A percentile compares a stretch with the other conserved stretches of the same genome.
phyloP scores from a whole-genome alignment of 2,797 vertebrate genomes.

The Adrianichthys oophorus region DNA sequence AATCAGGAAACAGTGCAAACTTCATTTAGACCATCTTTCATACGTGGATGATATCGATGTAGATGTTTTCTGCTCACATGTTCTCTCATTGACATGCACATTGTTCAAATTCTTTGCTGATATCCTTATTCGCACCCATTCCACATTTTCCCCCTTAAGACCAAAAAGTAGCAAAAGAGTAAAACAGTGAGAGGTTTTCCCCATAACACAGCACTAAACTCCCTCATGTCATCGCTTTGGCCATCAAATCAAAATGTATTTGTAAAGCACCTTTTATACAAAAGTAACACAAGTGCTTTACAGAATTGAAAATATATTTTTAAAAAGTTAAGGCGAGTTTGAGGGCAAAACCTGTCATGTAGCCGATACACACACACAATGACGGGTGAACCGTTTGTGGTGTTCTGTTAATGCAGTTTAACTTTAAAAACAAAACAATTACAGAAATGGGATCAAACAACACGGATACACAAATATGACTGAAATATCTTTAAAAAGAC shows the following conservation, averaged over 20 bases:
- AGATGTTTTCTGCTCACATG: constrained; percentile 3
- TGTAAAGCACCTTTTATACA: too few relatives aligned
- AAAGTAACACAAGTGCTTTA: too few relatives aligned
- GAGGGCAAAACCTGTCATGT: constrained; percentile 22
- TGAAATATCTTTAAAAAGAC: too few relatives aligned
- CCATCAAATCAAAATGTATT: constrained; percentile 56
- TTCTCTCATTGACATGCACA: constrained; percentile 25
- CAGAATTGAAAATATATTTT: too few relatives aligned
- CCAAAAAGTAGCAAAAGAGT: constrained; percentile 54
- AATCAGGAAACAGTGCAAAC: constrained; percentile 35
- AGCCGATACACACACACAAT: constrained; percentile 16
- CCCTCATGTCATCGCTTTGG: constrained; percentile 24
- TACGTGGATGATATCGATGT: constrained; percentile 15
- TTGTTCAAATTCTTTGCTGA: constrained; percentile 29
- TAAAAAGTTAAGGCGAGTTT: constrained; percentile 43
- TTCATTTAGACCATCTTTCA: constrained; percentile 37
- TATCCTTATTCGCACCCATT: constrained; percentile 36
- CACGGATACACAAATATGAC: not conserved
- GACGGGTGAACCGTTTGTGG: constrained; percentile 9
- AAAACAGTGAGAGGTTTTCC: constrained; percentile 59
- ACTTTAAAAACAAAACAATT: not conserved
- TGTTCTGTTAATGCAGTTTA: constrained; percentile 10
- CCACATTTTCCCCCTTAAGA: constrained; percentile 38
- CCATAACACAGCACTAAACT: constrained; percentile 48
- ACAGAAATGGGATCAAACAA: not conserved